These are phyloP conservation scores for Caenorhabditis brenneri DNA, from an alignment of 1,140 invertebrate genomes.

Conservation along the genomic window DNA sequence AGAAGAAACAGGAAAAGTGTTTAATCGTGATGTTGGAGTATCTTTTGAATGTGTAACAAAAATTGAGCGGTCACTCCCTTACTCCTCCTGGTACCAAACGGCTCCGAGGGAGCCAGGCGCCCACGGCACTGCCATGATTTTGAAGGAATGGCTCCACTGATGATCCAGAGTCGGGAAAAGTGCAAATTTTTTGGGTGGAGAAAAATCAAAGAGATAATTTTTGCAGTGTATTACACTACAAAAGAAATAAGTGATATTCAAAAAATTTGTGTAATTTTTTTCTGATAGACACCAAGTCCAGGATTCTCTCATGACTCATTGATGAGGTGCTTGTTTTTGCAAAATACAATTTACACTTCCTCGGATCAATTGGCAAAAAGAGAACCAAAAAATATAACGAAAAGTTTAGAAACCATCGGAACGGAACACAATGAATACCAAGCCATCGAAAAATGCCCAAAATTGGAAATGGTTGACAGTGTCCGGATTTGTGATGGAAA, in stretches of 20 bases:
- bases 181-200: conserved; percentile 10
- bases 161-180: background rate
- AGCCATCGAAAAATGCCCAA: background rate
- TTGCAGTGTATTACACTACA: background rate
- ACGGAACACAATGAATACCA: background rate
- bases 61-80: conserved; percentile 19
- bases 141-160: background rate
- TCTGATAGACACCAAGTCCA: background rate
- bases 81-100: conserved; percentile 34
- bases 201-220: background rate
- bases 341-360: background rate
- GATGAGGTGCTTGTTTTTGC: background rate
- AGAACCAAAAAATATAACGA: background rate
- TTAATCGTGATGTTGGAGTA: background rate
- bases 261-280: conserved; percentile 27
- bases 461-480: background rate
- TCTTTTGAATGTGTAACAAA: conserved; percentile 27
- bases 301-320: background rate
- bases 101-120: background rate
- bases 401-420: background rate
- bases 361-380: background rate
- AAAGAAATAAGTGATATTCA: conserved; percentile 18
- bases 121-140: background rate
- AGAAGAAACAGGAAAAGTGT: background rate
- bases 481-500: background rate